These are phyloP conservation scores for Pterocles burchelli DNA, from an alignment of 2,113 vertebrate genomes.

Conservation along the genomic window DNA sequence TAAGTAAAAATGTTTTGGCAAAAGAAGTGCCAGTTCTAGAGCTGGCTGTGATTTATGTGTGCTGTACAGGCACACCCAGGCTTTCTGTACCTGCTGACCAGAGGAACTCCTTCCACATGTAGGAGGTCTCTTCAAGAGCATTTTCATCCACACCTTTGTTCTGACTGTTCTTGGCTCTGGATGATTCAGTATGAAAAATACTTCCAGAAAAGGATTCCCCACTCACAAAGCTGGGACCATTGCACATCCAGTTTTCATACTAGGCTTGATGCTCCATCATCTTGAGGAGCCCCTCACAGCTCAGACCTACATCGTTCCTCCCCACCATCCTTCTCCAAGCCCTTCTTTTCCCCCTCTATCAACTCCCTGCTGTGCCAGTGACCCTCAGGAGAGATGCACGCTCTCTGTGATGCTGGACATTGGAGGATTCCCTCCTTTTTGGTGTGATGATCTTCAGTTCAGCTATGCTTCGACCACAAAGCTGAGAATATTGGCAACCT, in stretches of 20 bases:
- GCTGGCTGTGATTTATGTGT: not conserved
- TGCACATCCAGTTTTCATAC: not conserved
- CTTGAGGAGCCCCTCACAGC: not conserved
- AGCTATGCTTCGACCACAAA: not conserved
- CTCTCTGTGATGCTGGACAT: not conserved
- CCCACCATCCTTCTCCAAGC: not conserved
- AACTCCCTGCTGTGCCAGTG: not conserved
- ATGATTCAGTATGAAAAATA: not conserved
- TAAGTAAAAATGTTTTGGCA: not conserved
- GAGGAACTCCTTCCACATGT: not conserved
- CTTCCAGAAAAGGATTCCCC: not conserved
- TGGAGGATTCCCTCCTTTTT: not conserved
- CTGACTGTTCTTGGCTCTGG: not conserved
- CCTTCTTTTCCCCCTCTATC: not conserved
- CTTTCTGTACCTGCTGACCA: not conserved
- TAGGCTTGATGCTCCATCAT: not conserved
- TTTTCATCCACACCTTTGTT: not conserved
- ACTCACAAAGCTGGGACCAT: not conserved
- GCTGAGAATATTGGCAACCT: not conserved
- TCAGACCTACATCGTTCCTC: not conserved
- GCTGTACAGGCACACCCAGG: not conserved
- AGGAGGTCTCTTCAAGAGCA: not conserved
- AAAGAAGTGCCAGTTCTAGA: not conserved
- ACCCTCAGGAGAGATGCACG: fast-evolving
- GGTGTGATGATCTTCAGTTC: fast-evolving